Conservation (phyloP, 2,797 vertebrate genomes). For the Poeciliopsis paucimaculata region DNA sequence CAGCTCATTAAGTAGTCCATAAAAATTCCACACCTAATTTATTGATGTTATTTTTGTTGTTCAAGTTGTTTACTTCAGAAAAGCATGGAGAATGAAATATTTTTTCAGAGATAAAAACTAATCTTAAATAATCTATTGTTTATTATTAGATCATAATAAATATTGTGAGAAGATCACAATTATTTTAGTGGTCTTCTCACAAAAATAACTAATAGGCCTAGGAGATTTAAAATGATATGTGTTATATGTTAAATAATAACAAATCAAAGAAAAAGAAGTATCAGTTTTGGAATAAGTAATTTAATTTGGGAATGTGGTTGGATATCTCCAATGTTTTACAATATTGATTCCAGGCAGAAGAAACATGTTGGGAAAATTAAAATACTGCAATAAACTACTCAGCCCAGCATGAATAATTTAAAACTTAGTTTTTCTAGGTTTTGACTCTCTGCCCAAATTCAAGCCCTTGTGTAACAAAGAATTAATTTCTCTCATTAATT, state of each 20-base stretch:
- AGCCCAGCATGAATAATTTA: not conserved
- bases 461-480: not conserved
- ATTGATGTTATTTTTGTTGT: not conserved
- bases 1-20: not conserved
- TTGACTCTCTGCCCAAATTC: not conserved
- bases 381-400: not conserved
- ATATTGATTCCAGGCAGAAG: not conserved
- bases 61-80: not conserved
- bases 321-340: not conserved
- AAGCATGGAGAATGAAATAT: not conserved
- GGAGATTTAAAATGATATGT: not conserved
- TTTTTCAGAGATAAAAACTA: not conserved
- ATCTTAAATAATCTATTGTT: not conserved
- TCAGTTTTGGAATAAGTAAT: not conserved
- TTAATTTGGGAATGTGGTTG: not conserved
- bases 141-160: not conserved
- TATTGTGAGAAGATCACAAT: not conserved
- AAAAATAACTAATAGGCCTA: not conserved
- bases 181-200: no score
- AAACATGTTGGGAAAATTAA: not conserved
- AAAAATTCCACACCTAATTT: not conserved
- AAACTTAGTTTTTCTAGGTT: not conserved
- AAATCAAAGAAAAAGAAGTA: not conserved
- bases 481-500: no score
- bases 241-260: not conserved